A percentile compares a stretch with the other conserved stretches of the same genome.
These are phyloP conservation scores for Lithodes maja DNA, from an alignment of 2,888 invertebrate genomes.

Conservation along the genomic window DNA sequence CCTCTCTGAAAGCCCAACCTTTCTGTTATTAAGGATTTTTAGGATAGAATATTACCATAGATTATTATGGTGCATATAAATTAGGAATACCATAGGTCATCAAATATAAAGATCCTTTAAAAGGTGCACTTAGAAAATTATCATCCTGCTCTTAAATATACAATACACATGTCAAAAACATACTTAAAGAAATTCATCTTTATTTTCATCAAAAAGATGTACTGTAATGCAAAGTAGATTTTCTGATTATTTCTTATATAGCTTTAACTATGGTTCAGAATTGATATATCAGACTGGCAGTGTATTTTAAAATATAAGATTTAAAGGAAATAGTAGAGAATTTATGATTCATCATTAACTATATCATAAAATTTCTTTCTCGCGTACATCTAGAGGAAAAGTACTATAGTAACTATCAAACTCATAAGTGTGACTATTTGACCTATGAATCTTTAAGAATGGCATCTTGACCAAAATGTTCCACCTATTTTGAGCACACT, in stretches of 20 bases:
- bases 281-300: slow-evolving; percentile 33
- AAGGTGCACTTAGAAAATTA: slow-evolving; percentile 14
- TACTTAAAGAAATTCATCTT: slow-evolving; percentile 10
- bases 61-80: neutral
- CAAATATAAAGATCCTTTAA: slow-evolving; percentile 12
- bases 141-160: neutral
- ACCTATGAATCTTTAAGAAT: slow-evolving; percentile 29
- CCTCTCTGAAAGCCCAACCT: neutral
- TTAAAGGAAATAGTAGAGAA: slow-evolving; percentile 24
- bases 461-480: slow-evolving; percentile 26
- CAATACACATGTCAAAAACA: neutral
- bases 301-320: slow-evolving; percentile 33
- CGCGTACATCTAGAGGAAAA: slow-evolving; percentile 37
- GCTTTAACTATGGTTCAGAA: slow-evolving; percentile 18
- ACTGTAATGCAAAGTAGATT: neutral
- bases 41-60: neutral
- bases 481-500: slow-evolving; percentile 54
- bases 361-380: slow-evolving; percentile 30
- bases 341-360: slow-evolving; percentile 26
- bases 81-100: slow-evolving; percentile 12
- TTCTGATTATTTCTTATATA: neutral
- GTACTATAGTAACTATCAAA: slow-evolving; percentile 16
- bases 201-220: neutral
- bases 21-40: neutral
- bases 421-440: slow-evolving; percentile 6